Evolutionary conservation across 2,888 invertebrate genomes (phyloP).

Genomic region (Malacosoma neustria): DNA sequence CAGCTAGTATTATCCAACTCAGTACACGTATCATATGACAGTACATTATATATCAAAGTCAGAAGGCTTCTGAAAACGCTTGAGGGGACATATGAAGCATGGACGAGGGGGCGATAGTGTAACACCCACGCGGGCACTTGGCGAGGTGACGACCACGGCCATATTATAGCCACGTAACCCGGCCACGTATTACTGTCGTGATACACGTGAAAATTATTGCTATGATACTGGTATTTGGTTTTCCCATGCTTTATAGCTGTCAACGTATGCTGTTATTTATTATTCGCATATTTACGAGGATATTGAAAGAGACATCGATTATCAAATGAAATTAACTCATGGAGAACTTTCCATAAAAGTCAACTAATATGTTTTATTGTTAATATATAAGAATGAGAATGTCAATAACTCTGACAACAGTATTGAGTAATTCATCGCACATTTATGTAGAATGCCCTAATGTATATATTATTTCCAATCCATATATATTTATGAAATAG

Average conservation of each 20-base stretch:
- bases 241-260: neutral
- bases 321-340: too few species aligned
- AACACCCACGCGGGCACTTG: conserved; percentile 37
- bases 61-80: neutral
- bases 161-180: conserved; percentile 16
- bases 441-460: too few species aligned
- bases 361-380: too few species aligned
- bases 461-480: too few species aligned
- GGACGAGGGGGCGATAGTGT: conserved; percentile 18
- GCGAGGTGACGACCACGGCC: conserved; percentile 15
- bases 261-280: neutral
- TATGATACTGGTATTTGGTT: neutral
- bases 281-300: neutral
- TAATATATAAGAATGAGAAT: too few species aligned
- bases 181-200: conserved; percentile 6
- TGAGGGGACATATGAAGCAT: conserved; percentile 8
- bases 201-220: conserved; percentile 10
- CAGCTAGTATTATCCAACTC: too few species aligned
- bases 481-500: too few species aligned
- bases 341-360: too few species aligned
- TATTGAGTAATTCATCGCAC: too few species aligned
- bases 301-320: neutral
- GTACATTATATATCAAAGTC: neutral
- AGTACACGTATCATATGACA: too few species aligned
- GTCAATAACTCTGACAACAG: too few species aligned